phyloP scores from a whole-genome alignment of 2,888 invertebrate genomes.

The Aleiodes testaceus region DNA sequence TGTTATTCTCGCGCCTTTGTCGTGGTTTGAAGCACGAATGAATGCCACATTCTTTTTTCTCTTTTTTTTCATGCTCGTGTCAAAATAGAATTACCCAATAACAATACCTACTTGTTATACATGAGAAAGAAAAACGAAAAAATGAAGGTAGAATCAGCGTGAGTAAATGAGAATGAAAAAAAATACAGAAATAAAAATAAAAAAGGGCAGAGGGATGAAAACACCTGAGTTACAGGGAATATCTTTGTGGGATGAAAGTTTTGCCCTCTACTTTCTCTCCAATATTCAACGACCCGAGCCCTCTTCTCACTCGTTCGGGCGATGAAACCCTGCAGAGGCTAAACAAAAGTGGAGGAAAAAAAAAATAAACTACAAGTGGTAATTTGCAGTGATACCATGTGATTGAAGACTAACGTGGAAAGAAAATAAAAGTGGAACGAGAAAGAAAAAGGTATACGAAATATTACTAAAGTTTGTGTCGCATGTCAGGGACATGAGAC shows the following conservation, averaged over 20 bases:
- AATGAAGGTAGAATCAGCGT: neutral
- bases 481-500: conserved; percentile 27
- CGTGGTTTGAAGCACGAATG: conserved; percentile 26
- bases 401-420: conserved; percentile 16
- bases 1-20: conserved; percentile 36
- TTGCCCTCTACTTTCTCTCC: conserved; percentile 14
- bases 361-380: conserved; percentile 17
- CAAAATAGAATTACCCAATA: conserved; percentile 22
- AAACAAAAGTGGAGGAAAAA: neutral
- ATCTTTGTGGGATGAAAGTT: conserved; percentile 6
- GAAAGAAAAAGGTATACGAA: neutral
- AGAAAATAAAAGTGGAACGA: conserved; percentile 1
- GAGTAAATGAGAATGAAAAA: no score
- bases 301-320: neutral
- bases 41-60: conserved; percentile 20
- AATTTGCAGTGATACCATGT: neutral
- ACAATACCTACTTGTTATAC: conserved; percentile 23
- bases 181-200: neutral
- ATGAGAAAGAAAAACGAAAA: neutral
- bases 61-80: neutral
- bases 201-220: neutral
- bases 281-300: conserved; percentile 26
- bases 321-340: conserved; percentile 18
- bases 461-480: conserved; percentile 17
- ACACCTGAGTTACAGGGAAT: neutral